Evolutionary conservation across 2,888 invertebrate genomes (phyloP), one percentile per base, ranked within the genome.

Genomic region (Aplocera efformata): DNA sequence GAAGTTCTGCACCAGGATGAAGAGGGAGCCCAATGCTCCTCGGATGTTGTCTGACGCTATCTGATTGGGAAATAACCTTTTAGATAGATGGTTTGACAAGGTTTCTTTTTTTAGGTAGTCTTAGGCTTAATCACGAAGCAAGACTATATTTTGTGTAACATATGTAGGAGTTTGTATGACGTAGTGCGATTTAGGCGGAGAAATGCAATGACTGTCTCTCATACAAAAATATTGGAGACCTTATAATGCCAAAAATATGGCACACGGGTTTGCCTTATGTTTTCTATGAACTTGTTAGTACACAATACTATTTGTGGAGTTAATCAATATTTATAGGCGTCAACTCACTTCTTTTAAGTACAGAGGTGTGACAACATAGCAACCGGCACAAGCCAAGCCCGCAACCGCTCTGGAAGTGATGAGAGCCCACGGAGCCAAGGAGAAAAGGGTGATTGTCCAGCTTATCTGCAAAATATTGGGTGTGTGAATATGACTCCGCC

Each of bases 311-410:
- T n/a, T n/a, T n/a, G n/a, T n/a, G n/a, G n/a, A n/a, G n/a, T n/a
- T n/a, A n/a, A n/a, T n/a, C 13, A 3, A 17, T 17, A 17, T 17
- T 25, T 7, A 8, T 10, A n/a, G n/a, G n/a, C n/a, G n/a, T 10
- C 5, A 8, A 51, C 64, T 61, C 56, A 84, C 86, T 72, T 88
- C 88, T 53, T 86, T 86, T 25, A 88, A 59, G 53, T 88, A 88
- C 8, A 88, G 56, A 0, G 88, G 88, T n/a, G 85, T 83, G 56
- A 88, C 83, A 23, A 88, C 83, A 32, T 86, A 86, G 63, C 85
- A 85, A 4, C 88, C 86, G 0, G 88, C 83, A 43, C 88, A 86
- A 5, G 88, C 85, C 7, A 88, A 57, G 0, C 88, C 88, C 0
- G 88, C 85, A 1, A 88, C 75, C 0, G 72, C 77, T 0, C 88